Evolutionary conservation across 2,888 invertebrate genomes (phyloP).

Genomic region (Pharmacophagus antenor): DNA sequence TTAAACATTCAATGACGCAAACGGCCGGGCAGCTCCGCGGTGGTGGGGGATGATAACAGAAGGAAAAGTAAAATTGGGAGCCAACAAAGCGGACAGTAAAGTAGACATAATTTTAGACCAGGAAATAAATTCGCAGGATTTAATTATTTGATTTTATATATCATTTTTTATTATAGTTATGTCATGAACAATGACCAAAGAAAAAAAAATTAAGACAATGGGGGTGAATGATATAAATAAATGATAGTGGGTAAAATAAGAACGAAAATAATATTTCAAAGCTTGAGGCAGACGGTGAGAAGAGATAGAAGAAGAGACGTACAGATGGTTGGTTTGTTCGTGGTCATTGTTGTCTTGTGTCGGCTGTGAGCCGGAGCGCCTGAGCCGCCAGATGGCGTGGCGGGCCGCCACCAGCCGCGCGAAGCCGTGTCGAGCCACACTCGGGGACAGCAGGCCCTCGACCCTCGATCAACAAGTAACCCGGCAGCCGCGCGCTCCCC

Average conservation of each 20-base stretch:
- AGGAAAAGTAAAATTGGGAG: conserved; percentile 47
- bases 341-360: conserved; percentile 75
- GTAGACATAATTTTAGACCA: conserved; percentile 54
- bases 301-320: conserved; percentile 71
- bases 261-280: conserved; percentile 37
- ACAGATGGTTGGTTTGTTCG: conserved; percentile 79
- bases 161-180: too few species aligned
- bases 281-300: conserved; percentile 46
- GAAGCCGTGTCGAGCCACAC: conserved; percentile 85
- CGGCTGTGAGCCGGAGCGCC: conserved; percentile 79
- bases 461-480: conserved; percentile 54
- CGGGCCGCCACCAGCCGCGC: conserved; percentile 86
- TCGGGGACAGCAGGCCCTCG: conserved; percentile 65
- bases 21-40: conserved; percentile 47
- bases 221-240: conserved; percentile 34
- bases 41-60: conserved; percentile 54
- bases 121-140: conserved; percentile 51
- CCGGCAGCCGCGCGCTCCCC: conserved; percentile 39
- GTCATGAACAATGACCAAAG: too few species aligned
- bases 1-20: conserved; percentile 49
- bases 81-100: conserved; percentile 53
- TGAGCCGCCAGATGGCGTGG: conserved; percentile 86
- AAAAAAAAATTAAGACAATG: too few species aligned
- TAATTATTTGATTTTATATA: too few species aligned
- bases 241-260: conserved; percentile 35